A percentile compares a stretch with the other conserved stretches of the same genome.
These are phyloP conservation scores for Morbakka virulenta DNA, from an alignment of 30 jellyfish, hydroid and myxozoan species.

Conservation along the genomic window DNA sequence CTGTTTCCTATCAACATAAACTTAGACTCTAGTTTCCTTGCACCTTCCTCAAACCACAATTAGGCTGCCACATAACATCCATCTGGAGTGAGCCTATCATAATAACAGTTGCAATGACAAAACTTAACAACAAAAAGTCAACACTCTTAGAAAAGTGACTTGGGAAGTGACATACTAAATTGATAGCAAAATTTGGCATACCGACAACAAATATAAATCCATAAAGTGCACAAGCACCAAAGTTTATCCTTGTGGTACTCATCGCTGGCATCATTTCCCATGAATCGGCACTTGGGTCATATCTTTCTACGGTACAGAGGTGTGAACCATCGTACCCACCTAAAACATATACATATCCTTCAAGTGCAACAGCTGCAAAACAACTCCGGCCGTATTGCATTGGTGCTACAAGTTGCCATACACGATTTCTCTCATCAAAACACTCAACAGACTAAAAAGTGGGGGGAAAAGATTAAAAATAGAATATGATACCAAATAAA, in stretches of 20 bases:
- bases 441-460: conserved; percentile 83
- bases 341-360: conserved; percentile 73
- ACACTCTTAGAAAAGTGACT: too few species aligned
- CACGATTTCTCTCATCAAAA: conserved; percentile 56
- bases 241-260: conserved; percentile 89
- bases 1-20: too few species aligned
- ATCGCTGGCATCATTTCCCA: conserved; percentile 97
- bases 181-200: too few species aligned
- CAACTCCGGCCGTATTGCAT: conserved; percentile 88
- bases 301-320: conserved; percentile 80
- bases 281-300: conserved; percentile 62
- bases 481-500: too few species aligned
- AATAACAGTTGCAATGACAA: too few species aligned
- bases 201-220: conserved; percentile 97
- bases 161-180: too few species aligned
- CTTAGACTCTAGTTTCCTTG: too few species aligned
- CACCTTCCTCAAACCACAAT: too few species aligned
- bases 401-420: conserved; percentile 55
- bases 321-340: conserved; percentile 89
- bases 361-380: conserved; percentile 87
- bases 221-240: conserved; percentile 90
- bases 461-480: too few species aligned
- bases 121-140: too few species aligned
- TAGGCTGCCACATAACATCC: too few species aligned
- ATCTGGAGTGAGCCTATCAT: too few species aligned